Conservation (phyloP, 2,797 vertebrate genomes). For the Myiotriccus ornatus region DNA sequence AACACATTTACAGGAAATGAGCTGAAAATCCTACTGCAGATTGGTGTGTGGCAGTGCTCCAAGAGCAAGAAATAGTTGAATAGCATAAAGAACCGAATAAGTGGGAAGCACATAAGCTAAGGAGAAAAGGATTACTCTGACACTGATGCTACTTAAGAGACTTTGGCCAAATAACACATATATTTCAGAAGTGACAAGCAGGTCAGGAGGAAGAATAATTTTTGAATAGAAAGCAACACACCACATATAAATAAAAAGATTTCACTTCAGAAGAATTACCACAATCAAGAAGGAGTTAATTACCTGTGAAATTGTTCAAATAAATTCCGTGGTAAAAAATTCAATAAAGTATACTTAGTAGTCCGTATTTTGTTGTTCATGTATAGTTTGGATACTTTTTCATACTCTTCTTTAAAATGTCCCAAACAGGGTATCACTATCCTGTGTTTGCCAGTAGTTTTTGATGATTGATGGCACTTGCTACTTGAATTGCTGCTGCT, state of each 20-base stretch:
- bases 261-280: background rate
- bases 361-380: constrained; percentile 88
- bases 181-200: background rate
- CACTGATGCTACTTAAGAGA: background rate
- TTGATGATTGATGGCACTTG: constrained; percentile 25
- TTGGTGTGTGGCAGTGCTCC: background rate
- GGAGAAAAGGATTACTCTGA: background rate
- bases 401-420: constrained; percentile 80
- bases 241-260: background rate
- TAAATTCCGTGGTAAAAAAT: constrained; percentile 93
- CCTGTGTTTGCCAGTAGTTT: constrained; percentile 75
- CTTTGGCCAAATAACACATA: background rate
- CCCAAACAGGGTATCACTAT: constrained; percentile 80
- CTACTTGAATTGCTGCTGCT: constrained; percentile 21
- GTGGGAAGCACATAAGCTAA: background rate
- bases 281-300: background rate
- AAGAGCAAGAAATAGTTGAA: background rate
- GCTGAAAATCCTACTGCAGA: background rate
- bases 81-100: background rate
- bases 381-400: constrained; percentile 78
- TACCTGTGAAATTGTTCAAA: constrained; percentile 98
- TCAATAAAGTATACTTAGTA: constrained; percentile 90
- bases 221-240: background rate
- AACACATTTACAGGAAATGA: background rate
- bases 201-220: background rate